phyloP scores from a whole-genome alignment of 2,113 vertebrate species.

The Alouatta palliata region DNA sequence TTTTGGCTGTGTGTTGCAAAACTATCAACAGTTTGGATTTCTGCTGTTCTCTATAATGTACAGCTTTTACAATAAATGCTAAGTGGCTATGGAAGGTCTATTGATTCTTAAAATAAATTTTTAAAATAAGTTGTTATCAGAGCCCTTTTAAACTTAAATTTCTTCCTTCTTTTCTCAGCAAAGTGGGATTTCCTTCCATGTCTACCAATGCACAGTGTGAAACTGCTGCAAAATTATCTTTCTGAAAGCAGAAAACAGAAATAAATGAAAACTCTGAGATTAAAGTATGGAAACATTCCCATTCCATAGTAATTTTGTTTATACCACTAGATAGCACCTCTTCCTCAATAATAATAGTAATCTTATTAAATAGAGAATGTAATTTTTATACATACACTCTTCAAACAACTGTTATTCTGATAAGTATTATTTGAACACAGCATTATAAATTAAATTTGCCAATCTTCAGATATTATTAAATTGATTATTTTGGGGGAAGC shows the following conservation, averaged over 20 bases:
- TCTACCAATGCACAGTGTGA: not conserved
- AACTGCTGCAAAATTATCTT: not conserved
- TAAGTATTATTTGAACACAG: slow-evolving; percentile 36
- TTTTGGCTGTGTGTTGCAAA: not conserved
- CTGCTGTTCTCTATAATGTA: not conserved
- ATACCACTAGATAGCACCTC: slow-evolving; percentile 68
- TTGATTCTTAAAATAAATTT: slow-evolving; percentile 52
- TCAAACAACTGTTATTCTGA: slow-evolving; percentile 45
- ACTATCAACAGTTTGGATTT: not conserved
- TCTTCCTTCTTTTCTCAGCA: slow-evolving; percentile 3
- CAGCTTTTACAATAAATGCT: slow-evolving; percentile 13
- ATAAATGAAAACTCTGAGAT: slow-evolving; percentile 42
- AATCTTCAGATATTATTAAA: slow-evolving; percentile 50
- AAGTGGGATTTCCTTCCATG: not conserved
- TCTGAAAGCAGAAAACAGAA: slow-evolving; percentile 45
- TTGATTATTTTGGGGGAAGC: not conserved
- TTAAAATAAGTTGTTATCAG: not conserved
- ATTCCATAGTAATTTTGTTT: slow-evolving; percentile 52
- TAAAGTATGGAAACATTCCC: slow-evolving; percentile 33
- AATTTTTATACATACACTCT: slow-evolving; percentile 50
- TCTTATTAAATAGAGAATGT: slow-evolving; percentile 50
- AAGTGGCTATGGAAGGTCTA: not conserved
- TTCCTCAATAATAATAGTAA: slow-evolving; percentile 58
- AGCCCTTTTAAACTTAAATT: slow-evolving; percentile 44
- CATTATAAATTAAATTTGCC: slow-evolving; percentile 43